Percentiles rank a stretch among this genome's conserved stretches.
Evolutionary conservation across 2,797 vertebrate genomes (phyloP).

Genomic region (Helicolenus hilgendorfi): DNA sequence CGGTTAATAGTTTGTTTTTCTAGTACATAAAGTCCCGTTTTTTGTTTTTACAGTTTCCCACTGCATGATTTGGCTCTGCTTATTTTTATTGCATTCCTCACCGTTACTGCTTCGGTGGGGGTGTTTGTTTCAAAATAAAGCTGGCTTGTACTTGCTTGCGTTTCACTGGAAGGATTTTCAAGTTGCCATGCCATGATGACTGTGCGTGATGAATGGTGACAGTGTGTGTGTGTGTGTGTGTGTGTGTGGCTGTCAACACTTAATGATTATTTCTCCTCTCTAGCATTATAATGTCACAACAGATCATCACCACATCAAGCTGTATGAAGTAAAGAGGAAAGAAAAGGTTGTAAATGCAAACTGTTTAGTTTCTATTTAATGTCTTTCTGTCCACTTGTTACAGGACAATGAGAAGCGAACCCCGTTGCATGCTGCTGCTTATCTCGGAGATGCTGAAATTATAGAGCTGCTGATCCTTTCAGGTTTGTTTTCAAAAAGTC

Average conservation of each 20-base stretch:
- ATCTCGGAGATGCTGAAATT: constrained; percentile 98
- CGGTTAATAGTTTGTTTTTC: neutral
- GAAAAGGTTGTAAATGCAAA: neutral
- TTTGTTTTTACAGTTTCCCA: constrained; percentile 39
- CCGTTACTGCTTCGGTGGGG: constrained; percentile 16
- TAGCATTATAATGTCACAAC: neutral
- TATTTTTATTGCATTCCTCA: constrained; percentile 72
- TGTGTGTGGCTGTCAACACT: neutral
- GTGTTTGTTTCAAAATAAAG: constrained; percentile 60
- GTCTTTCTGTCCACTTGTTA: constrained; percentile 60
- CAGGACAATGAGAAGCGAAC: constrained; percentile 99
- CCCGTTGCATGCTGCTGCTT: constrained; percentile 97
- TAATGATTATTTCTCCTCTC: neutral
- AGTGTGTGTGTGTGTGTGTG: too few species aligned
- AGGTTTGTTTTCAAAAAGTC: constrained; percentile 87
- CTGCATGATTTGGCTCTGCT: constrained; percentile 41
- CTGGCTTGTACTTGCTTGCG: constrained; percentile 45
- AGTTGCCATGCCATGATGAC: neutral
- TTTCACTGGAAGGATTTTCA: constrained; percentile 17
- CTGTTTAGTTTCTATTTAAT: constrained; percentile 1
- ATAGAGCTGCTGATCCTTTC: constrained; percentile 99
- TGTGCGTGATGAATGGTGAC: neutral
- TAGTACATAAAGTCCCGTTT: constrained; percentile 25
- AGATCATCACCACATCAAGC: neutral
- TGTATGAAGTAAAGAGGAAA: neutral